A percentile compares a stretch with the other conserved stretches of the same genome.
Conservation (phyloP, 2,113 vertebrate genomes). For the Tauraco erythrolophus region DNA sequence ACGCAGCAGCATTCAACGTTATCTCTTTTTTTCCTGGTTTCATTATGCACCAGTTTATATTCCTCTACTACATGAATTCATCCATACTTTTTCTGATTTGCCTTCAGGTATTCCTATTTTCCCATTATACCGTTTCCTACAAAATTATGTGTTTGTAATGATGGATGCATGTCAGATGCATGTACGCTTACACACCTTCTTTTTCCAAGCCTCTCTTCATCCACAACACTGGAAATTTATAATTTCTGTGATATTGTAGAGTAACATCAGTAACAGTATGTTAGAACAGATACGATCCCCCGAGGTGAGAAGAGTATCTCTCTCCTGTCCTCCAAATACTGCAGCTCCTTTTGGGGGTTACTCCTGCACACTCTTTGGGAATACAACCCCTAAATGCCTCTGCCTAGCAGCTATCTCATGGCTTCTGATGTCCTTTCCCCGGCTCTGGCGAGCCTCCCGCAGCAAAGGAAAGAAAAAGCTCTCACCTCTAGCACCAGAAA, state of each 20-base stretch:
- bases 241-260: neutral
- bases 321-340: neutral
- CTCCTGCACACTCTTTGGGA: neutral
- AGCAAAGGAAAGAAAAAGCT: too few relatives aligned
- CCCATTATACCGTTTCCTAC: neutral
- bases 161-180: neutral
- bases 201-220: neutral
- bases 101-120: neutral
- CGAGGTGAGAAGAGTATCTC: neutral
- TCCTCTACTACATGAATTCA: neutral
- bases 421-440: too few relatives aligned
- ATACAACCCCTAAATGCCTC: too few relatives aligned
- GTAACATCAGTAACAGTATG: neutral
- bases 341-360: neutral
- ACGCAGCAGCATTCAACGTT: accelerated
- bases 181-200: accelerated
- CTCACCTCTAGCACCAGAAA: too few relatives aligned
- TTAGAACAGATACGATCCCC: neutral
- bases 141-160: neutral
- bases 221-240: neutral
- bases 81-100: neutral
- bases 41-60: neutral
- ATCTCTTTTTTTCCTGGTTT: neutral
- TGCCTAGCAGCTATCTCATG: too few relatives aligned
- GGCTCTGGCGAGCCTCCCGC: too few relatives aligned